Percentiles rank a stretch among this genome's conserved stretches.
Evolutionary conservation across 1,140 invertebrate genomes (phyloP).

Genomic region (Prorops nasuta): DNA sequence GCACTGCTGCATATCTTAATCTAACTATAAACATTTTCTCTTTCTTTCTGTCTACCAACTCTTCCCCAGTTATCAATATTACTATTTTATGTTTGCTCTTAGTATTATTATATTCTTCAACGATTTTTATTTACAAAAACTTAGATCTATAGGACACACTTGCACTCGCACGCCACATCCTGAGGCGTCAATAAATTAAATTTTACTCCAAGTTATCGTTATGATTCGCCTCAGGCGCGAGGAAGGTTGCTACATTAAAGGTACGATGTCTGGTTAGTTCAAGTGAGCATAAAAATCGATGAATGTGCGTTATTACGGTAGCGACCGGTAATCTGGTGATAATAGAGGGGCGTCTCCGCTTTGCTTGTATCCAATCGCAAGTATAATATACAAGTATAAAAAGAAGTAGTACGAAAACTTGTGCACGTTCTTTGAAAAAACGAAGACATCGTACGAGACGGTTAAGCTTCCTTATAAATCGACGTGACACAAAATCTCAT

Average conservation of each 20-base stretch:
- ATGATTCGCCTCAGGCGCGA: slow-evolving; percentile 34
- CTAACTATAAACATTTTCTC: background rate
- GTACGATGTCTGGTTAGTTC: slow-evolving; percentile 22
- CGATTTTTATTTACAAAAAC: slow-evolving; percentile 50
- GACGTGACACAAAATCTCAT: slow-evolving; percentile 47
- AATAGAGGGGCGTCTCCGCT: no score
- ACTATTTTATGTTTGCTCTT: background rate
- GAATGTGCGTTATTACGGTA: slow-evolving; percentile 16
- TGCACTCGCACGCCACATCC: slow-evolving; percentile 40
- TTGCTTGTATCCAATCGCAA: no score
- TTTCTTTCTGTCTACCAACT: slow-evolving; percentile 9
- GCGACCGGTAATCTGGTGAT: background rate
- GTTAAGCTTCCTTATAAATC: slow-evolving; percentile 14
- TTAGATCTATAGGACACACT: slow-evolving; percentile 42
- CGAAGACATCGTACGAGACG: slow-evolving; percentile 30
- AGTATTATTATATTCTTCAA: slow-evolving; percentile 20
- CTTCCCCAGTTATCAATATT: slow-evolving; percentile 5
- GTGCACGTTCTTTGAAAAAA: no score
- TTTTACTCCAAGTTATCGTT: slow-evolving; percentile 36
- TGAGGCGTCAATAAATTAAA: slow-evolving; percentile 50
- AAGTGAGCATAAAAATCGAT: slow-evolving; percentile 15
- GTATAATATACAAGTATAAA: no score
- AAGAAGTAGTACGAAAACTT: no score
- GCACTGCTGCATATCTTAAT: slow-evolving; percentile 29
- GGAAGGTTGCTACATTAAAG: slow-evolving; percentile 9